These are phyloP conservation scores for Drosophila repleta DNA, from an alignment of 1,140 invertebrate species.

Conservation along the genomic window DNA sequence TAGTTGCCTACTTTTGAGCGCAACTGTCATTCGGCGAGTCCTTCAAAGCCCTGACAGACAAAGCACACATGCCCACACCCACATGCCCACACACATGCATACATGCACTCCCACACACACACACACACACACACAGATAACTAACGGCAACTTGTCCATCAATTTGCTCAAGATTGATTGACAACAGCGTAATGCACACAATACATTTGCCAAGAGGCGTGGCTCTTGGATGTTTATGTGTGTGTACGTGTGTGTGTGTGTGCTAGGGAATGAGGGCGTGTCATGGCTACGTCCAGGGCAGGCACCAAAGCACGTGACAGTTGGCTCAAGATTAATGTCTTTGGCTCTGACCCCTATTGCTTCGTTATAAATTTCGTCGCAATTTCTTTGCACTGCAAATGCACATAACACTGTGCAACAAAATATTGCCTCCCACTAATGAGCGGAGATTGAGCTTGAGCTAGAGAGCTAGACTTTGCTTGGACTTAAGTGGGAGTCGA, in stretches of 20 bases:
- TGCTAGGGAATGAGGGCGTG: constrained; percentile 16
- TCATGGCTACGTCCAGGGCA: constrained; percentile 32
- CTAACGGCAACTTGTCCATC: constrained; percentile 80
- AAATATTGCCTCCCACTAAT: not conserved
- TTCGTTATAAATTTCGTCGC: constrained; percentile 63
- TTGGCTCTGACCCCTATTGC: constrained; percentile 59
- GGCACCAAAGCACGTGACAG: constrained; percentile 59
- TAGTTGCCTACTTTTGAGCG: constrained; percentile 62
- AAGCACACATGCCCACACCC: not conserved
- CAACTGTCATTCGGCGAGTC: constrained; percentile 13
- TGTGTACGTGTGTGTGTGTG: not conserved
- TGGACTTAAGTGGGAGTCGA: too few relatives aligned
- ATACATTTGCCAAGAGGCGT: constrained; percentile 60
- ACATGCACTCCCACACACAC: not conserved
- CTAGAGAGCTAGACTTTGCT: not conserved
- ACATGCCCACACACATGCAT: not conserved
- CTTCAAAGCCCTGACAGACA: constrained; percentile 24
- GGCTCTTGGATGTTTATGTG: not conserved
- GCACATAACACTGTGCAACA: constrained; percentile 43
- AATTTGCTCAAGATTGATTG: constrained; percentile 82
- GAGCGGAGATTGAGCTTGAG: too few relatives aligned
- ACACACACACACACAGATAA: constrained; percentile 38
- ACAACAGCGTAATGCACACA: constrained; percentile 80
- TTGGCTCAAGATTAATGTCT: constrained; percentile 74
- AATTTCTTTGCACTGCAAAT: constrained; percentile 48